Evolutionary conservation across 1,140 invertebrate genomes (phyloP).

Genomic region (Steinernema khuongi): DNA sequence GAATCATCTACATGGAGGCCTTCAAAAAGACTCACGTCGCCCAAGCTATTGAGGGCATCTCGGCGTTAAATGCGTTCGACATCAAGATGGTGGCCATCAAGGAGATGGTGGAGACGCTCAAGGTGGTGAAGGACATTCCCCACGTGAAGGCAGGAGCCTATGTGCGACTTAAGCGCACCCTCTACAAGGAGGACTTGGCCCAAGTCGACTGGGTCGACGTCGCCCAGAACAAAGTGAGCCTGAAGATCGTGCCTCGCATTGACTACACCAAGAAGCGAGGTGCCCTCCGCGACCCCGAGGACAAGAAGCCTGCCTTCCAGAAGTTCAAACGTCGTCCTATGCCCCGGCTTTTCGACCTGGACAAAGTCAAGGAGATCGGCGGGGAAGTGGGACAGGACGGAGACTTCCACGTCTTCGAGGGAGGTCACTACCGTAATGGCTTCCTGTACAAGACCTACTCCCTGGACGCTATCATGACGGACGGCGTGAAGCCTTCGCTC

Average conservation of each 20-base stretch:
- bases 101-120: constrained; percentile 96
- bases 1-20: constrained; percentile 96
- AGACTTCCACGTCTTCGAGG: constrained; percentile 92
- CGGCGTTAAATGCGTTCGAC: constrained; percentile 49
- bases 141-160: constrained; percentile 85
- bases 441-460: constrained; percentile 94
- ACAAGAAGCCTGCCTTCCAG: background rate
- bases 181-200: constrained; percentile 92
- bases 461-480: constrained; percentile 75
- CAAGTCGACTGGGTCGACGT: constrained; percentile 71
- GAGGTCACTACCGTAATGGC: constrained; percentile 82
- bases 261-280: constrained; percentile 86
- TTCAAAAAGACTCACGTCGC: constrained; percentile 97
- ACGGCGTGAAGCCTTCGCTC: constrained; percentile 83
- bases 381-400: constrained; percentile 91
- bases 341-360: constrained; percentile 86
- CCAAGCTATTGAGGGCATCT: constrained; percentile 81
- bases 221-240: constrained; percentile 87
- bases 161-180: constrained; percentile 83
- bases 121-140: constrained; percentile 87
- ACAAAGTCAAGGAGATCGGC: constrained; percentile 85
- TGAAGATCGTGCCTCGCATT: constrained; percentile 88
- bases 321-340: constrained; percentile 68
- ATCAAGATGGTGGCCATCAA: constrained; percentile 89
- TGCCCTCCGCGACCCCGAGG: constrained; percentile 61